phyloP scores from a whole-genome alignment of 2,797 vertebrate genomes.

The Bradypodion ventrale region DNA sequence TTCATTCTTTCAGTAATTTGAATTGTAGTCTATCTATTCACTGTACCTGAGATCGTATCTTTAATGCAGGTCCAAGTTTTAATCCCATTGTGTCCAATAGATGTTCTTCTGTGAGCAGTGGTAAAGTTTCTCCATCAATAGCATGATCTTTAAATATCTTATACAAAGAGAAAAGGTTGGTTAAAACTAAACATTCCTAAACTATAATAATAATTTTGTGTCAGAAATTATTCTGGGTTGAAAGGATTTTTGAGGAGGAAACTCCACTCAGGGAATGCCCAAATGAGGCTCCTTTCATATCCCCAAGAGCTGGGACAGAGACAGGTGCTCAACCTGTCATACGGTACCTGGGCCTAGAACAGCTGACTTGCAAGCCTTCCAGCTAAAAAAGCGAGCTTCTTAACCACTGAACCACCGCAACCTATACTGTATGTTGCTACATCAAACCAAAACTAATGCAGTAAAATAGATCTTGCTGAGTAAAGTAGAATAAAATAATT shows the following conservation, averaged over 20 bases:
- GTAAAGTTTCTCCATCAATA: slow-evolving; percentile 94
- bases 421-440: not conserved
- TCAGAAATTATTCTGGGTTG: too few species aligned
- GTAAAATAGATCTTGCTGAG: not conserved
- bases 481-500: not conserved
- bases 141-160: slow-evolving; percentile 95
- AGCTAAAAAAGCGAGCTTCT: too few species aligned
- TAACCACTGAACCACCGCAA: too few species aligned
- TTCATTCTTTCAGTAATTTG: not conserved
- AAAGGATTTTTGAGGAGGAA: too few species aligned
- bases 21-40: not conserved
- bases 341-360: too few species aligned
- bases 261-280: too few species aligned
- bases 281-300: too few species aligned
- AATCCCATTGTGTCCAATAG: slow-evolving; percentile 92
- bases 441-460: not conserved
- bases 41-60: slow-evolving; percentile 92
- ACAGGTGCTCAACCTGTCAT: too few species aligned
- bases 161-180: slow-evolving; percentile 22
- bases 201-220: too few species aligned
- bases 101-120: slow-evolving; percentile 94
- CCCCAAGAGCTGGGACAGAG: too few species aligned
- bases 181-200: not conserved
- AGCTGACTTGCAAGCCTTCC: too few species aligned
- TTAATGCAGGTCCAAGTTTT: slow-evolving; percentile 92